phyloP scores from a whole-genome alignment of 2,888 invertebrate species.

The Aradus depressus region DNA sequence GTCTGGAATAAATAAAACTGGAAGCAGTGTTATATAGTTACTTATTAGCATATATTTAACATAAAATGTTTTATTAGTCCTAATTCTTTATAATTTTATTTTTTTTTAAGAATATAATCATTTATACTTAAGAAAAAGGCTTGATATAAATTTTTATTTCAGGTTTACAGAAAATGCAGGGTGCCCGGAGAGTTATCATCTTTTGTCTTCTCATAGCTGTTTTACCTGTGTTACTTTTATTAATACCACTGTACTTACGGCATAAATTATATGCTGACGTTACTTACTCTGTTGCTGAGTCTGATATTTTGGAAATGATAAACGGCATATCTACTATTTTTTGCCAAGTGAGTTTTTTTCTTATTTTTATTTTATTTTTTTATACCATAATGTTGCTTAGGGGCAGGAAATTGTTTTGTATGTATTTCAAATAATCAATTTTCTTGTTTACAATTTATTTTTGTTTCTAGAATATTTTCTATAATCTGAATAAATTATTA shows the following conservation, averaged over 20 bases:
- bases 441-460: no score
- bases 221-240: conserved; percentile 60
- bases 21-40: no score
- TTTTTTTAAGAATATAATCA: no score
- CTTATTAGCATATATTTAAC: no score
- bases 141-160: conserved; percentile 5
- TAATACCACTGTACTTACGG: conserved; percentile 64
- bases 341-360: conserved; percentile 43
- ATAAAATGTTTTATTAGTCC: no score
- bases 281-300: conserved; percentile 65
- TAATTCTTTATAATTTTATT: no score
- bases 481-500: no score
- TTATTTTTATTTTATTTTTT: background rate
- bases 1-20: no score
- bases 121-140: background rate
- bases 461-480: no score
- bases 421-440: no score
- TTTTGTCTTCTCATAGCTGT: conserved; percentile 68
- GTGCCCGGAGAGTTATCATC: conserved; percentile 61
- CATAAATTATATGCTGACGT: conserved; percentile 68
- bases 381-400: background rate
- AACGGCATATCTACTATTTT: conserved; percentile 74
- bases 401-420: background rate
- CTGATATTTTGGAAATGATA: conserved; percentile 70
- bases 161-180: conserved; percentile 53